Evolutionary conservation across 2,113 vertebrate species (phyloP), one percentile per base, ranked within the genome.

Genomic region (Lasiurus cinereus): DNA sequence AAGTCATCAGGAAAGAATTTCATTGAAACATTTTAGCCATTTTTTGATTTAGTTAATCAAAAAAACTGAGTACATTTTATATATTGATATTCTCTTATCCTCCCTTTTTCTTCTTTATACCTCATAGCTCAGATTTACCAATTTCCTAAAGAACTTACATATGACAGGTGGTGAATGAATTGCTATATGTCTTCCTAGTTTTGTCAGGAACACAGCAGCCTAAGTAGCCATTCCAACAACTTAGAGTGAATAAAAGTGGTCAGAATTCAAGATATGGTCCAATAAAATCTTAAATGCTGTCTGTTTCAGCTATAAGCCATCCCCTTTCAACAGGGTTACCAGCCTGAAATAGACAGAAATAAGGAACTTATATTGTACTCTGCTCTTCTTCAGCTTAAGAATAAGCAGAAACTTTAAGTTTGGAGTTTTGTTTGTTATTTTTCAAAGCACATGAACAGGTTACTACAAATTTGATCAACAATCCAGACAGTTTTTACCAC

Each of bases 121-220:
- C 13, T 56, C 59, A 31, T 6, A 54, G 11, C 12, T 74, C 50
- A 86, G 59, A 12, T 19, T 27, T 88, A 52, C 8, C 1, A 12
- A n/a, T 46, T 94, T 90, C 43, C 67, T 93, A 48, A 94, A 89
- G 64, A 62, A 50, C 29, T 62, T 69, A 43, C 46, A 62, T 22
- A 33, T 69, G n/a, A 8, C 52, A 14, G 14, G 8, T 43, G 16
- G 5, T 12, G 36, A 19, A 19, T 88, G 9, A 56, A 48, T 5
- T 69, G 43, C 11, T 54, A 2, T 9, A n/a, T 54, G 8, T 39
- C 46, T 77, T 5, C 46, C 43, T 29, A 39, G 8, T 1, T 18
- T 54, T 50, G 31, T 59, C 70, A 43, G 52, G 16, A 83, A 79
- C 27, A 43, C 14, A 56, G 72, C 8, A 79, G 19, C 14, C 54